Evolutionary conservation across 2,113 vertebrate genomes (phyloP), one percentile per base, ranked within the genome.

Genomic region (Poeciliopsis occidentalis): DNA sequence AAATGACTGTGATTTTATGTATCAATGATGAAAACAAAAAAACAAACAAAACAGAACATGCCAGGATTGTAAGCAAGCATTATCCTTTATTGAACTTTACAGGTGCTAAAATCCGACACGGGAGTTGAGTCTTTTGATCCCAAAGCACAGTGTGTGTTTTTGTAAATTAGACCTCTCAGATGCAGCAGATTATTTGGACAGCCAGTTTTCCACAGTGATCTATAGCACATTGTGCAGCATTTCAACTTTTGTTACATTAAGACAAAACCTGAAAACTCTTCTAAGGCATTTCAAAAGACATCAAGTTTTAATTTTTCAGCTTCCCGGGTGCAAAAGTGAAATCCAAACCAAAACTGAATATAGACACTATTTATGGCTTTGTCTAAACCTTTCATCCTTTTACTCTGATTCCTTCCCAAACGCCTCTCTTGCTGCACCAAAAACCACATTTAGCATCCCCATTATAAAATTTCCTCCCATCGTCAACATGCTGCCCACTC

Each of bases 21-120:
- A 5, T 54, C 8, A 2, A 10, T 24, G 10, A 57, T 37, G 2
- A 67, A 44, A 13, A 67, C 17, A 44, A 26, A 27, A 27, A 5
- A 22, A 30, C 4, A 2, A 70, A 70, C 6, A 63, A 24, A 22
- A 70, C 6, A 3, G 27, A 27, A 17, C n/a, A 70, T 57, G 12
- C 37, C 17, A 77, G 3, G 60, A 57, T 60, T 2, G 24, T 30
- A 67, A 71, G 57, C 41, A 26, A 78, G 39, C 54, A 76, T 71
- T 79, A 2, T 60, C 39, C 77, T 91, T 93, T 83, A 91, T 85
- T 88, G 41, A 79, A 90, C 81, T 73, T 31, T 75, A 67, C 39
- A 77, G 30, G 62, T 54, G 64, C 30, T 60, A 69, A 61, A 84
- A 51, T 29, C 65, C 78, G 60, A 79, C 39, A 79, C 63, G 7